Conservation (phyloP, 1,140 invertebrate genomes). For the Berghia stephanieae region DNA sequence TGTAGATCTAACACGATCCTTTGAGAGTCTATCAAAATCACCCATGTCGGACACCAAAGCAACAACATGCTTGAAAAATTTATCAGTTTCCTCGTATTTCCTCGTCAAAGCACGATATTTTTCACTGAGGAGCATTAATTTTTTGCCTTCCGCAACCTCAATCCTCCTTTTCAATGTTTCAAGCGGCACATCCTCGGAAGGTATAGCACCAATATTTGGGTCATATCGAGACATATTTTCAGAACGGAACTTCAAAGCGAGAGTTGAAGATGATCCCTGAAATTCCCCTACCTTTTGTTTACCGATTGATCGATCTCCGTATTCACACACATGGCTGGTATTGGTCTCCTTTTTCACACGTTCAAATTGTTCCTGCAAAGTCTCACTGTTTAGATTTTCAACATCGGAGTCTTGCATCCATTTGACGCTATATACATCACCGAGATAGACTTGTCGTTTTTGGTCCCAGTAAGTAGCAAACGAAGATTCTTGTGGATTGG, state of each 20-base stretch:
- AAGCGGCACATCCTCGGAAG: slow-evolving; percentile 6
- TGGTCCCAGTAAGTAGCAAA: slow-evolving; percentile 73
- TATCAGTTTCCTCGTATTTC: not conserved
- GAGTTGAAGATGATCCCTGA: too few relatives aligned
- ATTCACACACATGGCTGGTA: slow-evolving; percentile 73
- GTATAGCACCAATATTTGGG: not conserved
- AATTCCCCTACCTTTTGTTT: slow-evolving; percentile 15
- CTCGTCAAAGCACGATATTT: too few relatives aligned
- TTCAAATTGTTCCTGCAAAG: slow-evolving; percentile 71
- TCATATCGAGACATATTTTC: not conserved
- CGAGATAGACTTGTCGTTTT: slow-evolving; percentile 69
- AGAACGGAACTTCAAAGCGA: not conserved
- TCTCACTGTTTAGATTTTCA: slow-evolving; percentile 70
- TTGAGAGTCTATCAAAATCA: not conserved
- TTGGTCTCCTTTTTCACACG: slow-evolving; percentile 72
- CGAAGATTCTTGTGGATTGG: slow-evolving; percentile 72
- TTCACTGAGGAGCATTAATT: too few relatives aligned
- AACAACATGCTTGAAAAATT: not conserved
- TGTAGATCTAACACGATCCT: not conserved
- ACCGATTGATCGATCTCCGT: slow-evolving; percentile 68
- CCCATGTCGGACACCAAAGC: not conserved
- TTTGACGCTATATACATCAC: slow-evolving; percentile 72
- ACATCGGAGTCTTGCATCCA: slow-evolving; percentile 77
- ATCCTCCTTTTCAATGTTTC: slow-evolving; percentile 14
- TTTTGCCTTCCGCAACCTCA: too few relatives aligned